A percentile compares a stretch with the other conserved stretches of the same genome.
These are phyloP conservation scores for Kryptolebias marmoratus DNA, from an alignment of 2,113 vertebrate genomes.

Conservation along the genomic window DNA sequence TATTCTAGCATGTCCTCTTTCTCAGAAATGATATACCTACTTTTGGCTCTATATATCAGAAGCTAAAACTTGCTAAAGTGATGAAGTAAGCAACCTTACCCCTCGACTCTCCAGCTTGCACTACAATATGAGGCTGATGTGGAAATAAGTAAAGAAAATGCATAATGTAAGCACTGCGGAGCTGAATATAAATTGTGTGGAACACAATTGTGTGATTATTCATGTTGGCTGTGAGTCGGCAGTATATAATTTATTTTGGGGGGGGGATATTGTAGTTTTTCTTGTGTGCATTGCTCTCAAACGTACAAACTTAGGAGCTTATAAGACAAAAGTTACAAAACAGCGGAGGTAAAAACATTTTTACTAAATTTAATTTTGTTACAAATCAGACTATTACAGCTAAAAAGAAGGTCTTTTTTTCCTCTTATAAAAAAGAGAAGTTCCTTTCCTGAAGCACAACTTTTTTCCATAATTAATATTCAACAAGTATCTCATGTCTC, in stretches of 20 bases:
- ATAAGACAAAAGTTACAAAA: not conserved
- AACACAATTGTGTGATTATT: slow-evolving; percentile 13
- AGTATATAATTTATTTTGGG: not conserved
- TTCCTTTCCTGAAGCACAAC: not conserved
- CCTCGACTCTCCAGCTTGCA: not conserved
- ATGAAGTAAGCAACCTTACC: slow-evolving; percentile 29
- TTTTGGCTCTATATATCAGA: slow-evolving; percentile 16
- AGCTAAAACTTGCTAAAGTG: slow-evolving; percentile 13
- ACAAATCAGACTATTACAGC: too few relatives aligned
- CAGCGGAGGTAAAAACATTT: too few relatives aligned
- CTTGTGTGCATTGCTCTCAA: not conserved
- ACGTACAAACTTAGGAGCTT: not conserved
- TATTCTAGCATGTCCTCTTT: slow-evolving; percentile 9
- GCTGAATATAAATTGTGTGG: not conserved
- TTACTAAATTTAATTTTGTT: too few relatives aligned
- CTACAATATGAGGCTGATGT: slow-evolving; percentile 6
- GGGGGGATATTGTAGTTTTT: not conserved
- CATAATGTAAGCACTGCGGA: slow-evolving; percentile 1
- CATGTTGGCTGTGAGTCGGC: not conserved
- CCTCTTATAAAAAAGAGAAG: not conserved
- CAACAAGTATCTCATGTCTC: not conserved
- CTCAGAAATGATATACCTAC: slow-evolving; percentile 24
- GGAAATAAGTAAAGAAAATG: slow-evolving; percentile 23
- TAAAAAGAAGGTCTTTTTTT: not conserved
- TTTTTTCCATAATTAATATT: not conserved